These are phyloP conservation scores for Austrofundulus limnaeus DNA, from an alignment of 2,113 vertebrate genomes.

Conservation along the genomic window DNA sequence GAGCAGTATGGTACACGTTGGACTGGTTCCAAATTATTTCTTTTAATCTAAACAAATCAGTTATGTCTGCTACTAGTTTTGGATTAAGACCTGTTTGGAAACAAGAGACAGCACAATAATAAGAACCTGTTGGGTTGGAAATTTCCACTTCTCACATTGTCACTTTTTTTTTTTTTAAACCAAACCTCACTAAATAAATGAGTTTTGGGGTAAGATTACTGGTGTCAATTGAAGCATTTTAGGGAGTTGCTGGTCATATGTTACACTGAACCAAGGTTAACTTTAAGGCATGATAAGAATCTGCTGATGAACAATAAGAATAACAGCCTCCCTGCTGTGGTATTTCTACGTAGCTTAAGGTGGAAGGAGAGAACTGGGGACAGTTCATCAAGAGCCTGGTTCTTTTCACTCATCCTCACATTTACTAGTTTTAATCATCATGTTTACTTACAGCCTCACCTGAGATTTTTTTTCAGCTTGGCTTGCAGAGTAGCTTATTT, in stretches of 20 bases:
- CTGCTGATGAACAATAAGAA: slow-evolving; percentile 70
- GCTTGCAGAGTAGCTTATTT: slow-evolving; percentile 35
- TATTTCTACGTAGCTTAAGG: slow-evolving; percentile 63
- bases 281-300: slow-evolving; percentile 63
- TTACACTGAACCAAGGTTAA: slow-evolving; percentile 8
- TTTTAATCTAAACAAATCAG: too few relatives aligned
- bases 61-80: too few relatives aligned
- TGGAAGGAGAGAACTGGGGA: not conserved
- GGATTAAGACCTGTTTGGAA: too few relatives aligned
- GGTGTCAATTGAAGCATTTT: slow-evolving; percentile 41
- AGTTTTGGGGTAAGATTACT: slow-evolving; percentile 30
- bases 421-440: slow-evolving; percentile 45
- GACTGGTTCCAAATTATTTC: too few relatives aligned
- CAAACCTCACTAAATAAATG: slow-evolving; percentile 52
- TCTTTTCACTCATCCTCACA: slow-evolving; percentile 61
- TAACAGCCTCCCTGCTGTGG: slow-evolving; percentile 72
- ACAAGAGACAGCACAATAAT: slow-evolving; percentile 49
- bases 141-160: slow-evolving; percentile 11
- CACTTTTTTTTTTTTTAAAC: slow-evolving; percentile 13
- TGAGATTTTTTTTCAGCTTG: slow-evolving; percentile 73
- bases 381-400: slow-evolving; percentile 39
- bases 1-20: too few relatives aligned
- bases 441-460: slow-evolving; percentile 60
- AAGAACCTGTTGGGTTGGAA: slow-evolving; percentile 32
- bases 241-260: slow-evolving; percentile 24